Evolutionary conservation across 2,113 vertebrate genomes (phyloP).

Genomic region (Orientallactaga bullata): DNA sequence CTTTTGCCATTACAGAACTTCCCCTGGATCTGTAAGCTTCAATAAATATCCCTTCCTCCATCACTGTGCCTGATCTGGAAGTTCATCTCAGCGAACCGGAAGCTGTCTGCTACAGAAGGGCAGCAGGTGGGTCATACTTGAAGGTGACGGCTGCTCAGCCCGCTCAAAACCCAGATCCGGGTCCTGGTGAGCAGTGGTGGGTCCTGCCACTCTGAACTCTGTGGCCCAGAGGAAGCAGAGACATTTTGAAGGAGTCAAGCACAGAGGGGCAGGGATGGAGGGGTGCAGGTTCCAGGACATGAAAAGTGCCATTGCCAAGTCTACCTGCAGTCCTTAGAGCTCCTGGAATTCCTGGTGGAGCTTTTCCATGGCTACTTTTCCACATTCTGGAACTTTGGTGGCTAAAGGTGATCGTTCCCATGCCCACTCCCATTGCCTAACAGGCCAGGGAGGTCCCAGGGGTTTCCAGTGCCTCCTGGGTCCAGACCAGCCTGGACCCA

Average conservation of each 20-base stretch:
- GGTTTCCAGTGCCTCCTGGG: neutral
- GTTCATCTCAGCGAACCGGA: too few species aligned
- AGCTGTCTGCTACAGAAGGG: too few species aligned
- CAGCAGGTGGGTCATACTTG: neutral
- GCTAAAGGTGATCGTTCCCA: neutral
- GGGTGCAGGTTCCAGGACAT: fast-evolving
- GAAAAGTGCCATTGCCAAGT: neutral
- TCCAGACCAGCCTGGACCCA: neutral
- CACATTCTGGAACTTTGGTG: neutral
- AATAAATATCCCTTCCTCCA: too few species aligned
- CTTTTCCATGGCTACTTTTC: neutral
- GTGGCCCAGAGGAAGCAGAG: neutral
- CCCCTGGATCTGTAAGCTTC: too few species aligned
- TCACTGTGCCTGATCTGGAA: too few species aligned
- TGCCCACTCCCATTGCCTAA: too few species aligned
- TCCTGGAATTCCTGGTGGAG: neutral
- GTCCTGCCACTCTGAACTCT: neutral
- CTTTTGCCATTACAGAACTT: too few species aligned
- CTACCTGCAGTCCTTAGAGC: fast-evolving
- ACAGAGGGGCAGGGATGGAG: neutral
- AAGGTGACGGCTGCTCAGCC: neutral
- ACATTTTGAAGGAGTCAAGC: neutral
- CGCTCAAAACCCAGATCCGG: neutral
- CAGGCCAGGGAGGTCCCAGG: too few species aligned
- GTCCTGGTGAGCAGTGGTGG: neutral